Base-by-base conservation (phyloP, 2,113 vertebrate genomes). In the Pituophis catenifer region DNA sequence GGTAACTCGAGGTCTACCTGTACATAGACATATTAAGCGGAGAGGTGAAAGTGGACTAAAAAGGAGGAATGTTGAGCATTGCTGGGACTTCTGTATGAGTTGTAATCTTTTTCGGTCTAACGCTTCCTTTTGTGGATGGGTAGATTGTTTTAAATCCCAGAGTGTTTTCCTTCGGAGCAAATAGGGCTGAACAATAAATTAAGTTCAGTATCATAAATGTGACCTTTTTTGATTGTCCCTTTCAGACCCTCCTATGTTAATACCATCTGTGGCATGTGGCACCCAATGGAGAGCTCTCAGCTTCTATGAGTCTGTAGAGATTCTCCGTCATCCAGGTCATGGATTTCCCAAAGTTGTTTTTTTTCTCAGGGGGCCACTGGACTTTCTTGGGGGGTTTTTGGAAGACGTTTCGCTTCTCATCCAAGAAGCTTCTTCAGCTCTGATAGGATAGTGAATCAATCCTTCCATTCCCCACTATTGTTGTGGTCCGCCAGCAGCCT, bases 11-110 rank as follows among this genome's bases (percentile, higher is more conserved):
- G 26, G 62, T 29, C 62, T 12, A 12, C 62, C 10, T 65, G 26
- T 13, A 17, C 0, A 2, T n/a, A 75, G 13, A 38, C 15, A 33
- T 1, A 0, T 12, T 75, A 75, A 38, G 5, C 3, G 5, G 12
- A 15, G 6, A 33, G 5, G 0, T 75, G 15, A 38, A 75, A 33
- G 7, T 19, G 33, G 5, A 75, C 13, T 33, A 6, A 1, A 19
- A 75, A 33, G n/a, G 6, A 75, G n/a, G 70, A 17, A 19, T 4
- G 62, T 29, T 13, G 11, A 65, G 26, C 70, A 75, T 75, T 8
- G 15, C n/a, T 75, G n/a, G 70, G 70, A 38, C 13, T 33, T 38
- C 15, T 19, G 15, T 75, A n/a, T 75, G n/a, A 75, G n/a, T 17
- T 75, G n/a, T 70, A 5, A 33, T 70, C 70, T 38, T 75, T 75